Base-by-base conservation (phyloP, 2,113 vertebrate species). In the Amblyopsis rosae region DNA sequence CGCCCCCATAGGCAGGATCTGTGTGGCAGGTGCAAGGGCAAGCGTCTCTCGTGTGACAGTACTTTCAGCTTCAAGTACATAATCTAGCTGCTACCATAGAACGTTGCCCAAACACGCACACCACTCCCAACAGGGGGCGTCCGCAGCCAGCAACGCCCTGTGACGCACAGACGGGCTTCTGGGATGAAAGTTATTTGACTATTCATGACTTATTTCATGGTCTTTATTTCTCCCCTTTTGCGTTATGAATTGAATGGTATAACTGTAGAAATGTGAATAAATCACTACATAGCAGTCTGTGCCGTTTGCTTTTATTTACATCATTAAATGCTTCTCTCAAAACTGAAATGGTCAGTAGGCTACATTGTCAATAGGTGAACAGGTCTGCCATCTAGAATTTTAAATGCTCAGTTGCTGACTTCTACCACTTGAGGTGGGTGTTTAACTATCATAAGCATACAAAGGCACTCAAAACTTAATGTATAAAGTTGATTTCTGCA, bases 31-130 rank as follows among this genome's bases (percentile, higher is more conserved):
- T 99, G 98, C 94, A 98, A 95, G 86, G 96, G 96, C 87, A 98
- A 98, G 59, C 92, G 96, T 6, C 94, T 99, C 11, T 98, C 98
- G 70, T 99, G 98, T 5, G 97, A 99, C 55, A 98, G 95, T 91
- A 98, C 95, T 0, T 99, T 99, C 92, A 99, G 98, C 76, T 99
- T 99, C 93, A 99, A 99, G 61, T 99, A 99, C 69, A 98, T 99
- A 51, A 96, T 99, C 79, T 99, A 90, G 11, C 41, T 0, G 41
- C 54, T 62, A 26, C 6, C 8, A 2, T 61, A 48, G 54, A 71
- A 80, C 74, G 61, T 7, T 68, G 45, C 56, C 47, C 62, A 33
- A 1, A 26, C 51, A 16, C 68, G 54, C 6, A 55, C 16, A 33
- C 57, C 63, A 19, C 9, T 41, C 35, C 35, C 50, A 32, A 12